Evolutionary conservation across 2,888 invertebrate species (phyloP).

Genomic region (Zhuqinia jingwanae): DNA sequence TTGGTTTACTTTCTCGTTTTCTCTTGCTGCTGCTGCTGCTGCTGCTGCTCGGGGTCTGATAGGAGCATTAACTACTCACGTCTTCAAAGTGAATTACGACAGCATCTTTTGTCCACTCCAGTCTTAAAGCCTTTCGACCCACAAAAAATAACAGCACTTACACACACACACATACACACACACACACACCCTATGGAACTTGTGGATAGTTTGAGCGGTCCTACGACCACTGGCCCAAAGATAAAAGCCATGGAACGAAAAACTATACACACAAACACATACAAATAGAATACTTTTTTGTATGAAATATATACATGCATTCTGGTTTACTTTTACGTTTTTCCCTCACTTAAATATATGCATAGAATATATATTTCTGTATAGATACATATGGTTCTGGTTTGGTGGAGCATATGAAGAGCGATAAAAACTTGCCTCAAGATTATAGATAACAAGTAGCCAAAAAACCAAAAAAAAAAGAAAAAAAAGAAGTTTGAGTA

Average conservation of each 20-base stretch:
- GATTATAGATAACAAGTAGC: slow-evolving; percentile 70
- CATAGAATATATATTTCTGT: not conserved
- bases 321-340: too few relatives aligned
- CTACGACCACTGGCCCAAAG: too few relatives aligned
- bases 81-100: slow-evolving; percentile 73
- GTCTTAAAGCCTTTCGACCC: slow-evolving; percentile 66
- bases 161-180: not conserved
- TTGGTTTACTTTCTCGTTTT: slow-evolving; percentile 9
- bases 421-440: slow-evolving; percentile 68
- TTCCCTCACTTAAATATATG: too few relatives aligned
- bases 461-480: slow-evolving; percentile 61
- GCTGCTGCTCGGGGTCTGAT: slow-evolving; percentile 64
- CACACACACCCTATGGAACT: too few relatives aligned
- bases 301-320: too few relatives aligned
- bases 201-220: not conserved
- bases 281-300: too few relatives aligned
- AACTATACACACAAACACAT: too few relatives aligned
- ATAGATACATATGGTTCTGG: slow-evolving; percentile 21
- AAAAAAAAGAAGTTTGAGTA: slow-evolving; percentile 46
- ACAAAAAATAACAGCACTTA: slow-evolving; percentile 31
- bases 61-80: slow-evolving; percentile 71
- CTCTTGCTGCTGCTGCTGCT: not conserved
- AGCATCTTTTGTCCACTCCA: slow-evolving; percentile 72
- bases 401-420: slow-evolving; percentile 32
- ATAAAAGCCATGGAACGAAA: too few relatives aligned